phyloP scores from a whole-genome alignment of 2,113 vertebrate genomes.

The Chaetorhynchus papuensis region DNA sequence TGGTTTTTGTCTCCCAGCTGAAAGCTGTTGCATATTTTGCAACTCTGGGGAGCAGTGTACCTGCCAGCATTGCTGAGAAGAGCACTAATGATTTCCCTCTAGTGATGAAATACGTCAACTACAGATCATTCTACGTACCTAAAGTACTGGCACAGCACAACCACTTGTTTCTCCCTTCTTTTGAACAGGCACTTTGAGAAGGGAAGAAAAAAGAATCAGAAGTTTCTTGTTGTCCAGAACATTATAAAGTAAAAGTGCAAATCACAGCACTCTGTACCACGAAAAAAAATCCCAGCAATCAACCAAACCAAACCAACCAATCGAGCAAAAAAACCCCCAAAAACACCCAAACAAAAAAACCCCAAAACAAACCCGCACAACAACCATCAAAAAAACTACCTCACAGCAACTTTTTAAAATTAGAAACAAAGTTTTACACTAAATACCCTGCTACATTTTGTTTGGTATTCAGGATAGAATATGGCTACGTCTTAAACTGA shows the following conservation, averaged over 20 bases:
- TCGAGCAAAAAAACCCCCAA: not conserved
- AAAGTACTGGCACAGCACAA: not conserved
- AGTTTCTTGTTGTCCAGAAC: not conserved
- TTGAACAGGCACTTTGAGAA: not conserved
- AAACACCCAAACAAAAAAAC: not conserved
- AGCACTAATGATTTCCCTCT: slow-evolving; percentile 36
- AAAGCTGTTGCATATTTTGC: not conserved
- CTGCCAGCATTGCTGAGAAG: not conserved
- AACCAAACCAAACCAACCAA: not conserved
- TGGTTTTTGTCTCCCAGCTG: not conserved
- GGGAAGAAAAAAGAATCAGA: not conserved
- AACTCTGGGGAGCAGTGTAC: not conserved
- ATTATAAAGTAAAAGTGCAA: not conserved
- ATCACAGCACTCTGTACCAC: not conserved
- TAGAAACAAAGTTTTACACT: not conserved
- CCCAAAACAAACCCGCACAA: not conserved
- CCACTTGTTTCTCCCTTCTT: not conserved
- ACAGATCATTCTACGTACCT: not conserved
- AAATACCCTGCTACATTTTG: not conserved
- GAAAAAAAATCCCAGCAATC: not conserved
- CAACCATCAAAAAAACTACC: not conserved
- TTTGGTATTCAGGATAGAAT: not conserved
- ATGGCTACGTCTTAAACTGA: not conserved
- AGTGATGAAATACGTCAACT: slow-evolving; percentile 22
- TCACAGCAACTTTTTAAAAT: not conserved